Base-by-base conservation (phyloP, 92 coral and sea anemone species). In the Palythoa grandiflora region DNA sequence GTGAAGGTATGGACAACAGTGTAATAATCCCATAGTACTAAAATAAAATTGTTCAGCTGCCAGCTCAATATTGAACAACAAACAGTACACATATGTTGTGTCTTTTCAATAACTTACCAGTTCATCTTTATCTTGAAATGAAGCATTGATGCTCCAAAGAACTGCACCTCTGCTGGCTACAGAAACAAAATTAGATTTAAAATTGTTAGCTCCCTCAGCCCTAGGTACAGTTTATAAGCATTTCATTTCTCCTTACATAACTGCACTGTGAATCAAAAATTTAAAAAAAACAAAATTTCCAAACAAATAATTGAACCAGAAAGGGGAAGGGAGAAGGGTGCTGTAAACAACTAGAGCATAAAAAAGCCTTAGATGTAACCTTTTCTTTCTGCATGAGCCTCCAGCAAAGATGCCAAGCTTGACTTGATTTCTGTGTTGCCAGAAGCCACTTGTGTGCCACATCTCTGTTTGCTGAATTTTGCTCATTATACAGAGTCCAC, bases 391-490 rank as follows among this genome's bases (percentile, higher is more conserved):
- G 95, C 98, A 97, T 93, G 47, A 97, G 90, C 48, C 90, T 80
- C 99, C 99, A 97, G 70, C 99, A 97, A 63, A 97, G 87, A 47
- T 95, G 98, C 99, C 99, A 97, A 60, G 99, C 99, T 40, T 93
- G 98, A 76, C 86, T 95, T 44, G 96, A 95, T 63, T 95, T 97
- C 91, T 97, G 99, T 88, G 92, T 93, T 52, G 88, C 81, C 75
- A 97, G 84, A 35, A 97, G 92, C 99, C 99, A 97, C 73, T 92
- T 96, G 84, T 97, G 99, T 6, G 99, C 99, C 6, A 89, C 78
- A 63, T 95, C 96, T 75, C 98, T 93, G 90, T 86, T 91, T 37
- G 87, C 80, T 14, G 84, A 86, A 53, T 89, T 77, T 73, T 94
- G 98, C 73, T 96, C 94, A 80, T 94, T 92, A 72, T 97, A 97